A percentile compares a stretch with the other conserved stretches of the same genome.
These are phyloP conservation scores for Zootoca vivipara DNA, from an alignment of 2,113 vertebrate genomes.

Conservation along the genomic window DNA sequence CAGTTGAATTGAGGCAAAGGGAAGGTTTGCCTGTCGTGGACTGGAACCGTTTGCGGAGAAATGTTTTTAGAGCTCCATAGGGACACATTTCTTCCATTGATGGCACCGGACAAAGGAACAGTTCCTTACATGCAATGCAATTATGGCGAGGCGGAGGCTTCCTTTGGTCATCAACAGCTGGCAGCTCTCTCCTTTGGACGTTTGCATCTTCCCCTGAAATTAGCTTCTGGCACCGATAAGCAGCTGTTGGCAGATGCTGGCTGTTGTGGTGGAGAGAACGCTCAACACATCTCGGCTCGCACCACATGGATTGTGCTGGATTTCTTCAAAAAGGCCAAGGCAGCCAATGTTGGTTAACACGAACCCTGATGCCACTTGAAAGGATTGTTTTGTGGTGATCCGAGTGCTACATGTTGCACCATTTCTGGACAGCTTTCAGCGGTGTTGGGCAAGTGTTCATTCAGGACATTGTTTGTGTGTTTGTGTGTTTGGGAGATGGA, in stretches of 20 bases:
- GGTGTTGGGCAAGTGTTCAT: not conserved
- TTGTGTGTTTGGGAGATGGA: not conserved
- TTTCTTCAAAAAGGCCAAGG: not conserved
- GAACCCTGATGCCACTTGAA: not conserved
- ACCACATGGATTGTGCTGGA: not conserved
- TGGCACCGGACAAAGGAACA: not conserved
- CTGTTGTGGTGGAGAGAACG: not conserved
- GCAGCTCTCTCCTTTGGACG: no score
- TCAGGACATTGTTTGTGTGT: not conserved
- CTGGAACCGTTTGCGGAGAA: not conserved
- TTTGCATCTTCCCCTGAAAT: not conserved
- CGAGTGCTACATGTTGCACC: not conserved
- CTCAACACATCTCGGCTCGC: not conserved
- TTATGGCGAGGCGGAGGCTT: not conserved
- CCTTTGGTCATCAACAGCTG: not conserved
- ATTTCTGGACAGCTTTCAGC: slow-evolving; percentile 18
- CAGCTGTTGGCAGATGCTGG: not conserved
- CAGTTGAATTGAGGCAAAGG: not conserved
- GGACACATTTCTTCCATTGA: no score
- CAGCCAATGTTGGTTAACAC: slow-evolving; percentile 46
- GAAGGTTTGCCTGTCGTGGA: not conserved
- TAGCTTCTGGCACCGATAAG: not conserved
- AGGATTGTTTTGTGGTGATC: not conserved
- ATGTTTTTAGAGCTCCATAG: not conserved
- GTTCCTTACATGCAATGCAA: not conserved